Base-by-base conservation (phyloP, 2,797 vertebrate species). In the Aplochiton taeniatus region DNA sequence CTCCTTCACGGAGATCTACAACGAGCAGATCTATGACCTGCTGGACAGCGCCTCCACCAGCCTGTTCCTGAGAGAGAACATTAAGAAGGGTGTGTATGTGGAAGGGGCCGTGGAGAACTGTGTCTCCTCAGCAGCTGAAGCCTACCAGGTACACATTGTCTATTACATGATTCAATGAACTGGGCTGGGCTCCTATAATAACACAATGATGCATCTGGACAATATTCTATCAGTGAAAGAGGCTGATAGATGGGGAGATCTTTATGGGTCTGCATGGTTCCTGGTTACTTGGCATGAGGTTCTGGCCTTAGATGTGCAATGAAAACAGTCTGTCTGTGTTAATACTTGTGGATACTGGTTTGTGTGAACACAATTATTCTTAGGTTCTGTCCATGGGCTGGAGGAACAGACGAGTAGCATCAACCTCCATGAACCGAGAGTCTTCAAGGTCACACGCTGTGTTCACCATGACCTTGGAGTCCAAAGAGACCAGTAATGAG, bases 1-100 rank as follows among this genome's bases (percentile, higher is more conserved):
- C 76, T 98, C 96, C 3, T 99, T 99, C 75, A 98, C 96, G 68
- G 97, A 99, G 85, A 98, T 99, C 75, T 99, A 99, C 90, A 99
- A 98, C 1, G 96, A 99, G 68, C 97, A 98, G 89, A 96, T 98
- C 74, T 98, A 94, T 74, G 97, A 99, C 80, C 93, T 99, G 4
- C 78, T 99, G 85, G 97, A 99, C 85, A 93, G 95, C 0, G 96
- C 97, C 6, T 98, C 96, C 1, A 82, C 94, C 56, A 95, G 93
- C 67, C 93, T 99, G 4, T 95, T 97, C 64, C 88, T 99, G 50
- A 84, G 97, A 63, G 97, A 99, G 44, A 96, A 98, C 65, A 99
- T 99, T 65, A 98, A 95, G 86, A 98, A 96, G 73, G 97, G 96
- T 0, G 90, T 99, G 45, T 99, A 97, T 85, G 95, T 99, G n/a